Evolutionary conservation across 37 sponge, comb jelly and placozoan genomes (phyloP).

Genomic region (Hexactinellida sp.): DNA sequence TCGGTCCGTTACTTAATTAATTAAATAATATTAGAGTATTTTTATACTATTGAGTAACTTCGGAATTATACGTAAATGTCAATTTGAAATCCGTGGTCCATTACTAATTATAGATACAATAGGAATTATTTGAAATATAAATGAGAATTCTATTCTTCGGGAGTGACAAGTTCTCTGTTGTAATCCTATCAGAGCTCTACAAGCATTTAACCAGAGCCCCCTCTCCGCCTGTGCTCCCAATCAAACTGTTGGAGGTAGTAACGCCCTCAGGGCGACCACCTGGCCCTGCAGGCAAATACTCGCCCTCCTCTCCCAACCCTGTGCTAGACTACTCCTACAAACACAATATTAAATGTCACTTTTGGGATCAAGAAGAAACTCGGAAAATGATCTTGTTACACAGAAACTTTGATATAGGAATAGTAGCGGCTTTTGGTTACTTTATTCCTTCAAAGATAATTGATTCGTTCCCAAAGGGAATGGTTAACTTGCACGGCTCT

Average conservation of each 20-base stretch:
- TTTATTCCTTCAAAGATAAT: background rate
- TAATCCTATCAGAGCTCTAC: slow-evolving; percentile 5
- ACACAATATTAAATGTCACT: background rate
- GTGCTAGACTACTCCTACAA: background rate
- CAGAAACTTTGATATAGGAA: background rate
- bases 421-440: background rate
- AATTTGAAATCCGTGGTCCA: too few relatives aligned
- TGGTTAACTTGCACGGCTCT: background rate
- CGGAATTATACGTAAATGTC: too few relatives aligned
- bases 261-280: background rate
- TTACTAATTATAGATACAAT: too few relatives aligned
- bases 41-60: background rate
- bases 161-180: background rate
- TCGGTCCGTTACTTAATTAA: too few relatives aligned
- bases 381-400: background rate
- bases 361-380: slow-evolving; percentile 1
- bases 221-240: background rate
- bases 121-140: too few relatives aligned
- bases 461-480: background rate
- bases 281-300: background rate
- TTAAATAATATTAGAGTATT: background rate
- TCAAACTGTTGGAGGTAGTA: background rate
- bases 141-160: background rate
- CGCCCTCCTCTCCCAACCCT: background rate
- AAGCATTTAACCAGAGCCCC: background rate